Percentiles rank a stretch among this genome's conserved stretches.
Conservation (phyloP, 2,113 vertebrate genomes). For the Sigmodon hispidus region DNA sequence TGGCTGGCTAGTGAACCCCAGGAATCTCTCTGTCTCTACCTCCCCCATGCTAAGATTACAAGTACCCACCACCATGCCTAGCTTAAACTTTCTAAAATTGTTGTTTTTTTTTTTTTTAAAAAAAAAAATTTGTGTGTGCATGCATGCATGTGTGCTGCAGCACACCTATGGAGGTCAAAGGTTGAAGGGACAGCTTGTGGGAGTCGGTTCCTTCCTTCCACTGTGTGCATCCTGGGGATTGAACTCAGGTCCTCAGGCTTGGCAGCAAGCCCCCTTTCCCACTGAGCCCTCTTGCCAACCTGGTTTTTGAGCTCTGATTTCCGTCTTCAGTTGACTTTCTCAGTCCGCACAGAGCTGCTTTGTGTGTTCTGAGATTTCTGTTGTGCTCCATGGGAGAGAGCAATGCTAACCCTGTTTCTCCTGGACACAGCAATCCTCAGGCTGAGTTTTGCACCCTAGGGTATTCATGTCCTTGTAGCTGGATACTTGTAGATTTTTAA, state of each 20-base stretch:
- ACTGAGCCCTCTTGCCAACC: not conserved
- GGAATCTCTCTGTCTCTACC: not conserved
- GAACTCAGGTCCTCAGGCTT: not conserved
- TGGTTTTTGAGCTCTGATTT: not conserved
- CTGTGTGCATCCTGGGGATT: not conserved
- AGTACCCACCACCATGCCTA: not conserved
- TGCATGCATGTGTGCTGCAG: rapidly evolving
- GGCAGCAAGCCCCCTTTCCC: not conserved
- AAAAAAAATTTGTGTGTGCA: not conserved
- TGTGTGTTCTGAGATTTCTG: not conserved
- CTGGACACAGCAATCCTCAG: not conserved
- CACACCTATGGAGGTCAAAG: not conserved
- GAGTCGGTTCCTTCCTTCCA: not conserved
- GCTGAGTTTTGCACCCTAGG: not conserved
- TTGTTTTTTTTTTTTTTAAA: too few relatives aligned
- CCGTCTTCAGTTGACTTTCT: not conserved
- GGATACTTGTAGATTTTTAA: not conserved
- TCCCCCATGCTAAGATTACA: not conserved
- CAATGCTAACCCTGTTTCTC: rapidly evolving
- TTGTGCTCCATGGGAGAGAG: not conserved
- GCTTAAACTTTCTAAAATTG: not conserved
- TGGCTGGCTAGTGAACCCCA: not conserved
- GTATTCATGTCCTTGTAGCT: not conserved
- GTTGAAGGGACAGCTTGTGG: not conserved
- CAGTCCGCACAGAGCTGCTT: not conserved